Base-by-base conservation (phyloP, 2,888 invertebrate genomes). In the Autographa pulchrina region DNA sequence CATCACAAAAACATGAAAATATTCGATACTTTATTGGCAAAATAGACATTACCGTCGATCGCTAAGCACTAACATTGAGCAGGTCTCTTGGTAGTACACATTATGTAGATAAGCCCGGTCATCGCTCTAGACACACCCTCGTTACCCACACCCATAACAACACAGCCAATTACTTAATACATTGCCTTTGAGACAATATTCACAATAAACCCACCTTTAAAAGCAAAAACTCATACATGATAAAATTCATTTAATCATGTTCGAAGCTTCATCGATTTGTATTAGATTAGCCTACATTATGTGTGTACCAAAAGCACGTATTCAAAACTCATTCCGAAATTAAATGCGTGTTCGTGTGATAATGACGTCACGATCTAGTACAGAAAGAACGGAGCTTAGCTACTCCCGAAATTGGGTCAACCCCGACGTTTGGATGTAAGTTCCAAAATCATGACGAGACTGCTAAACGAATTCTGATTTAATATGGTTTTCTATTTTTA, bases 161-260 rank as follows among this genome's bases (percentile, higher is more conserved):
- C 75, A 58, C 25, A 20, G 38, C 61, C 74, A 82, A 82, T 83
- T 82, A 82, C 82, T 80, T 80, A 71, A 62, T 54, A 65, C 41
- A 48, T 72, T 68, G 25, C 63, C 61, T 56, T 62, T n/a, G 31
- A 11, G 65, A 70, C 63, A 70, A 70, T 72, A 32, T 79, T n/a
- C 41, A 32, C 31, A 63, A 32, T 52, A 32, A 63, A 14, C 14
- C 32, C 5, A 31, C 16, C 14, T 4, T 59, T 14, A 25, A 31
- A 59, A 13, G 20, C 25, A 56, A 25, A 25, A 56, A 56, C 20
- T 25, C 20, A 25, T 20, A 20, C 20, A 2, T 56, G 54, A 56
- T 25, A 56, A 56, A 20, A 56, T 3, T 56, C 25, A 18, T 25
- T 25, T 25, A 20, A 56, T n/a, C 48, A 13, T 56, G 20, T 20